phyloP scores from a whole-genome alignment of 2,888 invertebrate genomes.

The Tetranychus truncatus region DNA sequence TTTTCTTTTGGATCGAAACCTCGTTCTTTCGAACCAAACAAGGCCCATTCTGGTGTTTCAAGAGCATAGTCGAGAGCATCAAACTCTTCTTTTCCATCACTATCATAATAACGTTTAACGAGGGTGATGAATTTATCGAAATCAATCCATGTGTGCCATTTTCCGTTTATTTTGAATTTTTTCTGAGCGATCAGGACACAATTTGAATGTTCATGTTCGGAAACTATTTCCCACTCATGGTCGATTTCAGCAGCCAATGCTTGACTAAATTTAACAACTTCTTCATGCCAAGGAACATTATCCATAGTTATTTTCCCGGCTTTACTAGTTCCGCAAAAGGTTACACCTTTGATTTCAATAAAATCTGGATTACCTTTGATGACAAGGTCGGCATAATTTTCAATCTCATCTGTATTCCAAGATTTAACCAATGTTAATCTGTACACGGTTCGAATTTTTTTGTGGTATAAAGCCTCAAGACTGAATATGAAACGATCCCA shows the following conservation, averaged over 20 bases:
- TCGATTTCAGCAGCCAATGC: constrained; percentile 32
- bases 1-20: constrained; percentile 43
- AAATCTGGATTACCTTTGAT: constrained; percentile 40
- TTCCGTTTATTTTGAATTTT: constrained; percentile 37
- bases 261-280: constrained; percentile 38
- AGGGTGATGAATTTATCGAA: constrained; percentile 39
- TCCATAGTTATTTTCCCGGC: constrained; percentile 39
- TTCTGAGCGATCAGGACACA: constrained; percentile 40
- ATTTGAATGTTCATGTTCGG: constrained; percentile 44
- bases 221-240: constrained; percentile 39
- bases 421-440: constrained; percentile 42
- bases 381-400: constrained; percentile 40
- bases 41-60: constrained; percentile 40
- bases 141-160: constrained; percentile 44
- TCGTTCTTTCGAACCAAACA: constrained; percentile 37
- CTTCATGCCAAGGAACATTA: constrained; percentile 44
- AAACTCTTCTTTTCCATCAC: constrained; percentile 34
- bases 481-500: constrained; percentile 41
- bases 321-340: constrained; percentile 41
- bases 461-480: constrained; percentile 37
- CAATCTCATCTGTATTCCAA: constrained; percentile 41
- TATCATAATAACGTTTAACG: constrained; percentile 32
- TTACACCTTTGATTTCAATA: constrained; percentile 44
- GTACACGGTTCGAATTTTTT: constrained; percentile 42
- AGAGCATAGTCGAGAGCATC: constrained; percentile 39